phyloP scores from a whole-genome alignment of 2,113 vertebrate genomes.

The Trochalopteron elliotii region DNA sequence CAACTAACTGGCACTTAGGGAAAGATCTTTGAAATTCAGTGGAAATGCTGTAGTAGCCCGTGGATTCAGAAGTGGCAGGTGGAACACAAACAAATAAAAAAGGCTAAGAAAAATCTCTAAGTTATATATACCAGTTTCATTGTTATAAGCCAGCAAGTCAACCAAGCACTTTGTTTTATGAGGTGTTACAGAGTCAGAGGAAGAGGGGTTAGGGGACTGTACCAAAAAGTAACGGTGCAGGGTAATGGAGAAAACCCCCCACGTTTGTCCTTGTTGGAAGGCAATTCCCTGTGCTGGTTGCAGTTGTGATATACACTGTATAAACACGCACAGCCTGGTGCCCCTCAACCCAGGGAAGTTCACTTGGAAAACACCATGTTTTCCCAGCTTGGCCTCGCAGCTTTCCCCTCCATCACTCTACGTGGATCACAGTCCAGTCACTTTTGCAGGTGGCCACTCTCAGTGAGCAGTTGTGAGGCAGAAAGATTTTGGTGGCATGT shows the following conservation, averaged over 20 bases:
- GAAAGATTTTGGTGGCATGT: not conserved
- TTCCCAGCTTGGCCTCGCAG: not conserved
- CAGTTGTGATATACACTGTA: not conserved
- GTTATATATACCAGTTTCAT: not conserved
- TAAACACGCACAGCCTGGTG: not conserved
- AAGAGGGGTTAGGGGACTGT: not conserved
- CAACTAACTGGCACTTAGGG: not conserved
- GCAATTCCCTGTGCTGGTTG: not conserved
- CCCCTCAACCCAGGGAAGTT: not conserved
- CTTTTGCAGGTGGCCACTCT: not conserved
- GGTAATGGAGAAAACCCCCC: not conserved
- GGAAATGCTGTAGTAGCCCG: not conserved
- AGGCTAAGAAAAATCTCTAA: not conserved
- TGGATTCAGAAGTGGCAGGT: not conserved
- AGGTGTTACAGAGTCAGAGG: not conserved
- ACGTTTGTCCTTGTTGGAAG: not conserved
- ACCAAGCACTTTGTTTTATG: not conserved
- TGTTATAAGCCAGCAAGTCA: not conserved
- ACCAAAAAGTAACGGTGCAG: not conserved
- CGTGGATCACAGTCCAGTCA: not conserved
- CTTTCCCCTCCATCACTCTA: not conserved
- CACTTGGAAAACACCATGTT: not conserved
- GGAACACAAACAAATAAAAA: not conserved
- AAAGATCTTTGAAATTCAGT: not conserved
- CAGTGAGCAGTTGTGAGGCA: not conserved